These are phyloP conservation scores for Leptatherina wallacei DNA, from an alignment of 2,797 vertebrate species.

Conservation along the genomic window DNA sequence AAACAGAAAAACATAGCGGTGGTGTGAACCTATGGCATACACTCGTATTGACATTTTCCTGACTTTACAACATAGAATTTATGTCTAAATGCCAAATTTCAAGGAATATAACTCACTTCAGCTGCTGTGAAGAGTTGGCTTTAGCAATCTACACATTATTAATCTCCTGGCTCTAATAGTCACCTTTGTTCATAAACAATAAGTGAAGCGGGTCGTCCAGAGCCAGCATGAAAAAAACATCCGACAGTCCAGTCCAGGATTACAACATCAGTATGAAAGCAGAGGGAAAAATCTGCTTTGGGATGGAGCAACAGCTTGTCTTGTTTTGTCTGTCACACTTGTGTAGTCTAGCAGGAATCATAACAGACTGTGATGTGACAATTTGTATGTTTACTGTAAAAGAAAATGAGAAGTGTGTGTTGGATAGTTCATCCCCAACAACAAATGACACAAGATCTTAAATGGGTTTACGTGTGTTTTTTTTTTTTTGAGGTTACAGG, in stretches of 20 bases:
- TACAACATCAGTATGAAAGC: neutral
- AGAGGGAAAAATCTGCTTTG: neutral
- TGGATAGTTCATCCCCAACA: constrained; percentile 17
- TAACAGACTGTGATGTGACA: neutral
- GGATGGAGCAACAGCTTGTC: neutral
- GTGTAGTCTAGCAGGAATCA: neutral
- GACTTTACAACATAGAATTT: neutral
- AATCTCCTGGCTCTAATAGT: constrained; percentile 34
- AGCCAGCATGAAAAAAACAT: constrained; percentile 16
- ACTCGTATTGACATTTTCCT: neutral
- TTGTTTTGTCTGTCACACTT: constrained; percentile 2
- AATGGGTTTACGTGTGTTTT: neutral
- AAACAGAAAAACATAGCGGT: too few relatives aligned
- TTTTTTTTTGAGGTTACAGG: neutral
- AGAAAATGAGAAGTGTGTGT: neutral
- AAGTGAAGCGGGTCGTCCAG: neutral
- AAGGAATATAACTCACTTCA: constrained; percentile 18
- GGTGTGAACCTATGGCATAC: too few relatives aligned
- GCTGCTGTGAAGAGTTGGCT: constrained; percentile 40
- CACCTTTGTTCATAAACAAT: constrained; percentile 20
- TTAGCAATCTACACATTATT: constrained; percentile 52
- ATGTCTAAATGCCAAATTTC: neutral
- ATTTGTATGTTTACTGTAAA: neutral
- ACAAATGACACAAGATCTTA: constrained; percentile 19
- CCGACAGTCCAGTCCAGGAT: constrained; percentile 36